Evolutionary conservation across 2,888 invertebrate genomes (phyloP), one percentile per base, ranked within the genome.

Genomic region (Siphlonurus alternatus): DNA sequence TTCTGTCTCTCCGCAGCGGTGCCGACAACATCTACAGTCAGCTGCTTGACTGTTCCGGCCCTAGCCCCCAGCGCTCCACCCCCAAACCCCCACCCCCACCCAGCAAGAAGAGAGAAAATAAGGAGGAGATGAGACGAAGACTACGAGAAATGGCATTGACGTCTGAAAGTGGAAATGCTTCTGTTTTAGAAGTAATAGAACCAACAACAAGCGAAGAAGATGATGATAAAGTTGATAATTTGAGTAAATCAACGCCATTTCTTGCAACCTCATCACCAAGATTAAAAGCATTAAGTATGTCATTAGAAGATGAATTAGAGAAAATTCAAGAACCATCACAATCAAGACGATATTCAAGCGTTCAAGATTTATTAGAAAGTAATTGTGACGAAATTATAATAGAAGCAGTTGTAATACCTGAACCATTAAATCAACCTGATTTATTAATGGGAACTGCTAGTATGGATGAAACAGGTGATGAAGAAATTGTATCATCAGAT

Each of bases 141-240:
- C 61, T 71, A 23, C 66, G 69, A 54, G 69, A 70, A 59, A 59
- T 70, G 18, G 68, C 68, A 7, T 65, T 71, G n/a, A 68, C 68
- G 0, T 71, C 70, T 15, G 71, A 71, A 60, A 69, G 68, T 59
- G 71, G 71, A 1, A 70, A 70, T 19, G 70, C 70, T 18, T 71
- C 72, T 7, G 72, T 73, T 18, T 66, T 73, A 56, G 73, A 73
- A 67, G 71, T 73, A n/a, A 69, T 73, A 24, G 73, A 72, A 64
- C 72, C 73, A 1, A 68, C 69, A 7, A 70, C 70, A 23, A 70
- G 69, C 66, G 71, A 71, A 54, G 70, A 70, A 53, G 71, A 70
- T 64, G 72, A 70, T 23, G 63, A 60, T n/a, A 19, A 19, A 2
- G 25, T 23, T 1, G 54, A 51, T 1, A n/a, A n/a, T n/a, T n/a